phyloP scores from a whole-genome alignment of 2,888 invertebrate species.

The Trimorus sp. region DNA sequence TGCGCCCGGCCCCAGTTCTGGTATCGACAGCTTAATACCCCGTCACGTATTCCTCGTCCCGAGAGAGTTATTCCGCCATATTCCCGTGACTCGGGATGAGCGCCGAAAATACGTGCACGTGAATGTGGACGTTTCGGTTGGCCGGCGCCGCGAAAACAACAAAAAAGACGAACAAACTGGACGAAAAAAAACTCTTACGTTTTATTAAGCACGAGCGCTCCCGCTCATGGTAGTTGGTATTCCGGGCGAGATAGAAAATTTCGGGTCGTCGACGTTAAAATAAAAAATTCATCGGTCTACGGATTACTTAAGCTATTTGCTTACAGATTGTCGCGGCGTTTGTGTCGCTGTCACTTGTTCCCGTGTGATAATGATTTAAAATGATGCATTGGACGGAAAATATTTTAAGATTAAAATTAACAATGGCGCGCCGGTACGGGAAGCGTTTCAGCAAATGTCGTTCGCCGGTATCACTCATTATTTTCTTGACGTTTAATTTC shows the following conservation, averaged over 20 bases:
- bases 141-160: slow-evolving; percentile 50
- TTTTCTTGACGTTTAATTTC: slow-evolving; percentile 36
- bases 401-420: slow-evolving; percentile 62
- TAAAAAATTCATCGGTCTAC: slow-evolving; percentile 66
- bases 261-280: slow-evolving; percentile 64
- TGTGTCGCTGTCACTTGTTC: slow-evolving; percentile 60
- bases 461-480: slow-evolving; percentile 33
- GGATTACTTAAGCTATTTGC: slow-evolving; percentile 66
- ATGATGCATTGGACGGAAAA: slow-evolving; percentile 55
- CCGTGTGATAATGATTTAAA: slow-evolving; percentile 56
- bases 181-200: slow-evolving; percentile 61
- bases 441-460: slow-evolving; percentile 43
- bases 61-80: slow-evolving; percentile 63
- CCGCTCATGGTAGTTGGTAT: slow-evolving; percentile 52
- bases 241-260: slow-evolving; percentile 62
- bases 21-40: slow-evolving; percentile 77
- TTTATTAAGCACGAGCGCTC: slow-evolving; percentile 60
- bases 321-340: slow-evolving; percentile 62
- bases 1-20: slow-evolving; percentile 71
- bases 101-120: slow-evolving; percentile 63
- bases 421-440: slow-evolving; percentile 32
- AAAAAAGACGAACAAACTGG: slow-evolving; percentile 51
- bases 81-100: slow-evolving; percentile 60
- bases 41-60: slow-evolving; percentile 71
- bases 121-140: slow-evolving; percentile 62